Base-by-base conservation (phyloP, 2,888 invertebrate genomes). In the Sphaeridia pumilis region DNA sequence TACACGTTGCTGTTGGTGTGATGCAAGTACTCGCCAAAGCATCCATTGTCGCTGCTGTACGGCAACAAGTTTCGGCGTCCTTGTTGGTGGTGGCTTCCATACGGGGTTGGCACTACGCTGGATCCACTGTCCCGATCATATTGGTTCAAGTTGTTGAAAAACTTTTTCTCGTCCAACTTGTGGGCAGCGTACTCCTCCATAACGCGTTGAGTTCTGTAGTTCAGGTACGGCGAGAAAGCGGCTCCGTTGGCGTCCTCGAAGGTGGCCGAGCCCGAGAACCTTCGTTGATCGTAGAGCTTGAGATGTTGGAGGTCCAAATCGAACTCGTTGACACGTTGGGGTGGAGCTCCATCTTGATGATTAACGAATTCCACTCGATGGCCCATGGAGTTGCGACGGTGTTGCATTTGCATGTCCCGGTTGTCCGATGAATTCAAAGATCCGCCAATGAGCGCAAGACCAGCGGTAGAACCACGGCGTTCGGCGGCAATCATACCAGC, bases 251-350 rank as follows among this genome's bases (percentile, higher is more conserved):
- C 41, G 7, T 59, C 59, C 46, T 59, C 57, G 38, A 49, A 55
- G 36, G 55, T 54, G 25, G 52, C 44, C 17, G 57, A 52, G 14
- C 52, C 46, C 2, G 59, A 54, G 14, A 53, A 52, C 27, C 57
- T 59, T 46, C 59, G 46, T 12, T 47, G 44, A 26, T 59, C 59
- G 46, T 55, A 51, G 25, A 59, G 24, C 25, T 54, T 54, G 25
- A 59, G 51, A 5, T 49, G 46, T 48, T 59, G 59, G 20, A 59
- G 54, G 24, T 59, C 59, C 57, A 57, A 52, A 36, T 59, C 57
- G 46, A 59, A 55, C 43, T 55, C 47, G 34, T 58, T 56, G 17
- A 56, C 56, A 5, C 58, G 38, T 5, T 52, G 51, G 2, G 58
- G 52, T 1, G 22, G 41, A 14, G 48, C 38, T 7, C 34, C 43